Evolutionary conservation across 2,888 invertebrate genomes (phyloP).

Genomic region (Volucella zonaria): DNA sequence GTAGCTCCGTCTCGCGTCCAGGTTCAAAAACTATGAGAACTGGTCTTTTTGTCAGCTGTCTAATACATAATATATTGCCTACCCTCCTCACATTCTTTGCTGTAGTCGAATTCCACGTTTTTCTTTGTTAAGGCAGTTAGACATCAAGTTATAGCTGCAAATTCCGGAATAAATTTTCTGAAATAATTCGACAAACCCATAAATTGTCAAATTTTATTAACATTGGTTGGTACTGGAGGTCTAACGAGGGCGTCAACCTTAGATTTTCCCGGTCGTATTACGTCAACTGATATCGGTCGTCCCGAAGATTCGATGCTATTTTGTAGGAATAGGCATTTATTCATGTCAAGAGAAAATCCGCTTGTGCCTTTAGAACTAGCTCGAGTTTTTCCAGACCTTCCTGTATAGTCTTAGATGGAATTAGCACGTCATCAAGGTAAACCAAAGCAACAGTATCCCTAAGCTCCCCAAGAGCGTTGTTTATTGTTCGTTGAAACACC

Average conservation of each 20-base stretch:
- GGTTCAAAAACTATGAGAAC: neutral
- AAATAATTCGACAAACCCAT: too few species aligned
- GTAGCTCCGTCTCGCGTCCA: neutral
- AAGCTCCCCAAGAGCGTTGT: neutral
- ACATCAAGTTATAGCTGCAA: too few species aligned
- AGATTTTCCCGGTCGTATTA: too few species aligned
- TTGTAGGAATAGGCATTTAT: constrained; percentile 67
- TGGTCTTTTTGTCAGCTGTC: neutral
- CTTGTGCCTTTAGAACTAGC: constrained; percentile 32
- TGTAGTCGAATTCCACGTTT: too few species aligned
- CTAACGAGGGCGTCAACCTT: too few species aligned
- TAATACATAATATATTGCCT: too few species aligned
- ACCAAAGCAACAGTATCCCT: neutral
- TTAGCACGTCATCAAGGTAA: neutral
- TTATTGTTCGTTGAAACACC: constrained; percentile 10
- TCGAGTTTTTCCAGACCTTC: constrained; percentile 1
- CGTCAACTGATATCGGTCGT: constrained; percentile 36
- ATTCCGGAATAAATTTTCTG: too few species aligned
- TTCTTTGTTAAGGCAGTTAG: too few species aligned
- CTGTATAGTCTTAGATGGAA: neutral
- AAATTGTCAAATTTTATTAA: too few species aligned
- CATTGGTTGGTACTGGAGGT: too few species aligned
- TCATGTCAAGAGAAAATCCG: constrained; percentile 67
- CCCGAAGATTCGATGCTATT: constrained; percentile 75
- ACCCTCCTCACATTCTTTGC: too few species aligned